A percentile compares a stretch with the other conserved stretches of the same genome.
phyloP scores from a whole-genome alignment of 2,797 vertebrate species.

The Myotis vivesi region DNA sequence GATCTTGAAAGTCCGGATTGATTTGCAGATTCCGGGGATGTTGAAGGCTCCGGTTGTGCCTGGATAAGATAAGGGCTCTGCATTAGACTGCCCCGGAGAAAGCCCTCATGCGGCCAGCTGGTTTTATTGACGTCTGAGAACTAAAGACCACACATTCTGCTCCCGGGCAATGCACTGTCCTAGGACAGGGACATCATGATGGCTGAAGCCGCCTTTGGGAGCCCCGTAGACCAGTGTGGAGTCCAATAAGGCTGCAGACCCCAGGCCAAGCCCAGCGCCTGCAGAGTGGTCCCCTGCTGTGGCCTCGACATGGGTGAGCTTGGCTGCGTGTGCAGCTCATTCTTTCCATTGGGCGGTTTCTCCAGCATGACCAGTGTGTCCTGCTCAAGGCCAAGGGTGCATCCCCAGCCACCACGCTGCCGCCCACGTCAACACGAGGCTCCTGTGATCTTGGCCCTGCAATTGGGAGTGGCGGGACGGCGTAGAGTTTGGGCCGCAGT shows the following conservation, averaged over 20 bases:
- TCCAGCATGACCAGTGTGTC: not conserved
- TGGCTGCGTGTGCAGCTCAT: not conserved
- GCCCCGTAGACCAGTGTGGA: not conserved
- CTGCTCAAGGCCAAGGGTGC: not conserved
- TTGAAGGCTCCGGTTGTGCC: slow-evolving; percentile 54
- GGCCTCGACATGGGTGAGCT: not conserved
- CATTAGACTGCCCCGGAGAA: slow-evolving; percentile 30
- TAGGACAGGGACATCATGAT: not conserved
- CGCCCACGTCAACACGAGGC: too few species aligned
- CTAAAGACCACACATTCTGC: slow-evolving; percentile 32
- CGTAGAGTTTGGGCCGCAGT: not conserved
- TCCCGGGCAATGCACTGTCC: not conserved
- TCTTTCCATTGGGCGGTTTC: not conserved
- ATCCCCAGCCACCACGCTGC: not conserved
- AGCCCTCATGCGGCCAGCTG: not conserved
- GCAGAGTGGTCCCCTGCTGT: not conserved
- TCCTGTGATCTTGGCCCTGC: not conserved
- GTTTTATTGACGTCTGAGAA: slow-evolving; percentile 61
- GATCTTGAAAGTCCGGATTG: slow-evolving; percentile 42
- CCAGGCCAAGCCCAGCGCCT: not conserved
- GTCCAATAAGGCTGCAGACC: not conserved
- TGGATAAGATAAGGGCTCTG: slow-evolving; percentile 52
- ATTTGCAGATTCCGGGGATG: slow-evolving; percentile 59
- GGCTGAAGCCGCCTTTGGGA: not conserved
- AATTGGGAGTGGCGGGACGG: not conserved